These are phyloP conservation scores for Anastatus disparis DNA, from an alignment of 1,140 invertebrate species.

Conservation along the genomic window DNA sequence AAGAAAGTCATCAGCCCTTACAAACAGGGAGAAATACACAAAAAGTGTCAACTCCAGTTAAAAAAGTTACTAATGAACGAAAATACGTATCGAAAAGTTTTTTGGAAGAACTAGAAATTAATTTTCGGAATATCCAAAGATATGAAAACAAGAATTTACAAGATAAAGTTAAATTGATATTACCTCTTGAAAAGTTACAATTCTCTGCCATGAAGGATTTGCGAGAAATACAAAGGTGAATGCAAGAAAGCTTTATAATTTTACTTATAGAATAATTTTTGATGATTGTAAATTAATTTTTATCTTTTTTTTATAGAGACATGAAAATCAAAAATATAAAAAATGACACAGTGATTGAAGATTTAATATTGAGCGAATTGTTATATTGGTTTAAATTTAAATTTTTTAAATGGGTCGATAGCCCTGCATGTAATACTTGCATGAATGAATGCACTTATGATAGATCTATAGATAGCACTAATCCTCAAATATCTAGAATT, in stretches of 20 bases:
- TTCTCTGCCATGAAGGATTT: constrained; percentile 72
- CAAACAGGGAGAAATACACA: too few species aligned
- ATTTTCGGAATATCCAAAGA: constrained; percentile 60
- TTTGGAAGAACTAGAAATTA: too few species aligned
- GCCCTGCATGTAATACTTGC: constrained; percentile 79
- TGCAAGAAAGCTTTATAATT: too few species aligned
- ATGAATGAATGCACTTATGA: constrained; percentile 63
- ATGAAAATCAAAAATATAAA: constrained; percentile 43
- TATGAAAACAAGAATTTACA: constrained; percentile 75
- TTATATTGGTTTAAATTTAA: constrained; percentile 90
- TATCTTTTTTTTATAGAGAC: constrained; percentile 38
- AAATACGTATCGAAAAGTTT: constrained; percentile 22
- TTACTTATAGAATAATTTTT: background rate
- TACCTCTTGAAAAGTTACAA: constrained; percentile 73
- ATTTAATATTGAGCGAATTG: constrained; percentile 83
- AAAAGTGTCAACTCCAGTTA: background rate
- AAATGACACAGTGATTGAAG: constrained; percentile 60
- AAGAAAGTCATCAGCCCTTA: too few species aligned
- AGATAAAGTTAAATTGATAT: constrained; percentile 67
- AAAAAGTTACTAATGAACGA: background rate
- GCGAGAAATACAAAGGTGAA: constrained; percentile 71
- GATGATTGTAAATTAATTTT: constrained; percentile 9
- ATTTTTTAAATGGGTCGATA: constrained; percentile 93
- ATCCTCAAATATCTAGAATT: constrained; percentile 60
- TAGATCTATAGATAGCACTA: constrained; percentile 50